Evolutionary conservation across 1,140 invertebrate genomes (phyloP).

Genomic region (Radopholus similis): DNA sequence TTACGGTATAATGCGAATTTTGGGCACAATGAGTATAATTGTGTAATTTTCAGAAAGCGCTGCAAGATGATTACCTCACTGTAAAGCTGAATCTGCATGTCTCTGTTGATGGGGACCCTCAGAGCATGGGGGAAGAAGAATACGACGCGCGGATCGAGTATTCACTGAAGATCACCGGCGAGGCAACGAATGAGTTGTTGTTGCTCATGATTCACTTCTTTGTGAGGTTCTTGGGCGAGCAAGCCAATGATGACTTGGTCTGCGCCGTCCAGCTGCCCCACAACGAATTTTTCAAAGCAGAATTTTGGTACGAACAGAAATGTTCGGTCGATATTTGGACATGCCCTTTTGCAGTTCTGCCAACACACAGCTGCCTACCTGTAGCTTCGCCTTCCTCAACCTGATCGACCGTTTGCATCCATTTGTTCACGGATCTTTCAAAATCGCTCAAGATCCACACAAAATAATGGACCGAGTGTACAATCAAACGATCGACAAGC

Average conservation of each 20-base stretch:
- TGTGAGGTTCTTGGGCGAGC: conserved; percentile 2
- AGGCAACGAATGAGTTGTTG: conserved; percentile 9
- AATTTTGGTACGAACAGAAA: conserved; percentile 15
- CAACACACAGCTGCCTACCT: conserved; percentile 19
- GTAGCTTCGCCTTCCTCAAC: conserved; percentile 22
- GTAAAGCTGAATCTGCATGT: conserved; percentile 16
- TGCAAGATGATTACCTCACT: conserved; percentile 4
- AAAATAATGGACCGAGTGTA: conserved; percentile 23
- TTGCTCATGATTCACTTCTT: conserved; percentile 25
- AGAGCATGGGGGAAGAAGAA: conserved; percentile 26
- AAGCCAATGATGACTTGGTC: conserved; percentile 3
- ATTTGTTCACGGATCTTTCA: conserved; percentile 2
- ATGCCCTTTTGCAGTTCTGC: conserved; percentile 15
- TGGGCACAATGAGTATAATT: background rate
- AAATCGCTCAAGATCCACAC: background rate
- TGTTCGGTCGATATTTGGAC: background rate
- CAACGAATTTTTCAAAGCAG: conserved; percentile 24
- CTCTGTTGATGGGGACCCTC: conserved; percentile 1
- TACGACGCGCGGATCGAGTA: conserved; percentile 27
- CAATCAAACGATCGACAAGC: conserved; percentile 1
- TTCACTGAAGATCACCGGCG: conserved; percentile 8
- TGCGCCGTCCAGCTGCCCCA: conserved; percentile 11
- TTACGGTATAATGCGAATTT: conserved; percentile 12
- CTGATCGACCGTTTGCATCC: conserved; percentile 17
- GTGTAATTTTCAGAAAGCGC: conserved; percentile 13